Evolutionary conservation across 2,113 vertebrate species (phyloP), one percentile per base, ranked within the genome.

Genomic region (Hymenochirus boettgeri): DNA sequence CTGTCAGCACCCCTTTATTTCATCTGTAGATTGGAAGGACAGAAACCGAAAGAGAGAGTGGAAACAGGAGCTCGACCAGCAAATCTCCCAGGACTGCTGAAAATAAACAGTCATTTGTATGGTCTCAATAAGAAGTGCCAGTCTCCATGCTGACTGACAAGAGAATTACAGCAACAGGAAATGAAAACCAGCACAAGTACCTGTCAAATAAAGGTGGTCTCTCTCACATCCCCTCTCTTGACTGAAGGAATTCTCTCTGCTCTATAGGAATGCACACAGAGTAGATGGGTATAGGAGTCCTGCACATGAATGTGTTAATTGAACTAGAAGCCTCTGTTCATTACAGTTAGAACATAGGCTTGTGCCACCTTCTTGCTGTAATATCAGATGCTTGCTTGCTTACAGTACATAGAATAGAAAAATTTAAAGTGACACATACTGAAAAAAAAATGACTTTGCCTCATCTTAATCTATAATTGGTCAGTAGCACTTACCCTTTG

Each of bases 111-210:
- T 65, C 54, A 67, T 26, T 46, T 63, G 69, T 31, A 62, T 48
- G 37, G 59, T 60, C 65, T 72, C 65, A 70, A 72, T 69, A 58
- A 65, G 35, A 69, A 59, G 65, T 69, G 65, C 65, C 57, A 69
- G 51, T 65, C 47, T 51, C 29, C 37, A 25, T 37, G 45, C 62
- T 70, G 70, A 72, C 48, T 70, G 70, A 63, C 73, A 75, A 64
- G 54, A 37, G 59, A 72, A 70, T 70, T 72, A 66, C 58, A 46
- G 27, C 57, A 69, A 69, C 56, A 69, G 65, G 65, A 69, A 69
- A 69, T 69, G 65, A 69, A 69, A 69, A 53, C 56, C 57, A 48
- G 65, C 62, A 53, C 25, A 52, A 25, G 19, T 33, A 62, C 70
- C 52, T 62, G 54, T 59, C 65, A 69, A 33, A 31, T 60, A 48